Base-by-base conservation (phyloP, 2,888 invertebrate genomes). In the Chrysodeixis includens region DNA sequence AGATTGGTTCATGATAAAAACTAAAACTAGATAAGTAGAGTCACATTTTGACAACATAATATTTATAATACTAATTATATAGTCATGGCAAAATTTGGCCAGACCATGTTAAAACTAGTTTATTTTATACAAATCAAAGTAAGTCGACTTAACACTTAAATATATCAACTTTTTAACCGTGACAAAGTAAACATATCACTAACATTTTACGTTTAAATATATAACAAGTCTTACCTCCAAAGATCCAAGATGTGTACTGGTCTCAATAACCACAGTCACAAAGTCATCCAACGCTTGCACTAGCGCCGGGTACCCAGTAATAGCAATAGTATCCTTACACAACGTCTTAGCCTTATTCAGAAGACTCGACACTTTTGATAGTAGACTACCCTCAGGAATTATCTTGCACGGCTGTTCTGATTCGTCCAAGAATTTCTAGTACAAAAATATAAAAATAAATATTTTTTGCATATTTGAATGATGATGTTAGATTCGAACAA, bases 241-340 rank as follows among this genome's bases (percentile, higher is more conserved):
- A 51, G 95, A 94, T 62, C 96, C 96, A 60, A 98, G 92, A 86
- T 97, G 96, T 20, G 96, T 95, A 80, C 97, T 96, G 0, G 96
- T 96, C 79, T 97, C 96, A 65, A 97, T 96, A 59, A 97, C 96
- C 26, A 96, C 94, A 0, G 95, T 96, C 1, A 97, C 95, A 62
- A 97, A 96, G 58, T 95, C 95, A 76, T 98, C 97, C 56, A 98
- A 85, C 0, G 93, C 95, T 62, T 96, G 95, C 10, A 97, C 95
- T 20, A 97, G 88, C 5, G 93, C 88, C 0, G 97, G 96, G 83
- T 97, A 97, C 0, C 94, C 88, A 90, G 80, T 95, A 87, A 93
- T 91, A 0, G 90, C 83, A 22, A 98, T 95, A 0, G 96, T 96
- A 70, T 97, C 95, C 77, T 96, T 96, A 69, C 97, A 97, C 0